These are phyloP conservation scores for Neoscelio sp. DNA, from an alignment of 2,888 invertebrate genomes.

Conservation along the genomic window DNA sequence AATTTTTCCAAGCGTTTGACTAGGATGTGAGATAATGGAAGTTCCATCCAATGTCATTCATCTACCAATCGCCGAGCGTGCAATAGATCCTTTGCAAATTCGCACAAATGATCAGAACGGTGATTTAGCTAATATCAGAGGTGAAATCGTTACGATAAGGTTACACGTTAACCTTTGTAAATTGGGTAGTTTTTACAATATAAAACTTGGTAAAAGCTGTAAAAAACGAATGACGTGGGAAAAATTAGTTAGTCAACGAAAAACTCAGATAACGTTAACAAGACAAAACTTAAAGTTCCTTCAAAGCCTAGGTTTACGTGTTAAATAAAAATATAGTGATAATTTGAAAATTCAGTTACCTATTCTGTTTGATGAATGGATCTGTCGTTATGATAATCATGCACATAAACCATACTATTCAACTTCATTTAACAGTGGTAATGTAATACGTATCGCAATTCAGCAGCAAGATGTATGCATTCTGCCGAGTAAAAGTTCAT, in stretches of 20 bases:
- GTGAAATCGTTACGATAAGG: conserved; percentile 68
- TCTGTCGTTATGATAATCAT: too few relatives aligned
- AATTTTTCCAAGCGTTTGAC: conserved; percentile 16
- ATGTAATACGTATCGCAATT: too few relatives aligned
- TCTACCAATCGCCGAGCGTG: conserved; percentile 58
- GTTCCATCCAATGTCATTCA: conserved; percentile 70
- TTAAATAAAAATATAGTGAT: too few relatives aligned
- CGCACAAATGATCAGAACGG: conserved; percentile 69
- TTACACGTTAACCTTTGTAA: conserved; percentile 56
- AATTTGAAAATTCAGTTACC: too few relatives aligned
- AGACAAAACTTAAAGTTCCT: conserved; percentile 53
- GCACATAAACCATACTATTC: too few relatives aligned
- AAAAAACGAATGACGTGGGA: conserved; percentile 22
- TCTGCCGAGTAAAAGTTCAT: too few relatives aligned
- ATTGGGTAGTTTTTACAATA: conserved; percentile 46
- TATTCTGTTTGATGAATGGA: too few relatives aligned
- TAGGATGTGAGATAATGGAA: conserved; percentile 77
- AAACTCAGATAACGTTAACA: conserved; percentile 35
- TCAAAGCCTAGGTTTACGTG: conserved; percentile 58
- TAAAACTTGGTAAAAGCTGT: conserved; percentile 43
- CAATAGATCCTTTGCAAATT: conserved; percentile 67
- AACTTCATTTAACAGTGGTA: too few relatives aligned
- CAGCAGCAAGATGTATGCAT: too few relatives aligned
- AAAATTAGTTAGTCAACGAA: conserved; percentile 17
- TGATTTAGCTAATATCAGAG: conserved; percentile 65